Evolutionary conservation across 2,797 vertebrate genomes (phyloP), one percentile per base, ranked within the genome.

Genomic region (Syngnathus rostellatus): DNA sequence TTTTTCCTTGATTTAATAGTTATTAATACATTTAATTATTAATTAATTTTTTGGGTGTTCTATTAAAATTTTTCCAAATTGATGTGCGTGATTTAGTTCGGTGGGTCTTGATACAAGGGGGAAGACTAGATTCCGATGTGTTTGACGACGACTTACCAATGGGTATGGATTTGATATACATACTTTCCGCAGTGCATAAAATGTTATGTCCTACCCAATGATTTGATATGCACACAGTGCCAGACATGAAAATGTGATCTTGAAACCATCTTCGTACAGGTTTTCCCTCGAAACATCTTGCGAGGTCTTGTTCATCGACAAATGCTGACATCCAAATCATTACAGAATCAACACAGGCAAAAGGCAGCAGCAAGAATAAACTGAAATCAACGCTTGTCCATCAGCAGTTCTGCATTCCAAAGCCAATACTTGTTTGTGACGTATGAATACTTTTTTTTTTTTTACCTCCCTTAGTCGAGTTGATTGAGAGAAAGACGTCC

Each of bases 281-380:
- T 58, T 21, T 53, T 53, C 21, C 51, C 51, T 4, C 4, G n/a
- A 54, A 54, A 54, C n/a, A 25, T 54, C 10, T 23, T 54, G 50
- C 2, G n/a, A 53, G 21, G 19, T 53, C 21, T 2, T 31, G 54
- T 57, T 40, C 58, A n/a, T 40, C n/a, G 72, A 74, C 57, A 53
- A 58, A 60, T 72, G 66, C 58, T 54, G 71, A 82, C 81, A 68
- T 80, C 80, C 68, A 79, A 83, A 78, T 75, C 69, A 75, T 82
- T 53, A 62, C 66, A 65, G 71, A 37, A 79, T 85, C 69, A 62
- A 85, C 81, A 77, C 69, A 67, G 77, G 72, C 76, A 69, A 73
- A 5, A 21, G 8, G 65, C 43, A 8, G 43, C 67, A 2, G 4
- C 55, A 62, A 68, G 63, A 25, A 54, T 31, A 12, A 37, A 57